These are phyloP conservation scores for Epiblema foenella DNA, from an alignment of 2,888 invertebrate genomes.

Conservation along the genomic window DNA sequence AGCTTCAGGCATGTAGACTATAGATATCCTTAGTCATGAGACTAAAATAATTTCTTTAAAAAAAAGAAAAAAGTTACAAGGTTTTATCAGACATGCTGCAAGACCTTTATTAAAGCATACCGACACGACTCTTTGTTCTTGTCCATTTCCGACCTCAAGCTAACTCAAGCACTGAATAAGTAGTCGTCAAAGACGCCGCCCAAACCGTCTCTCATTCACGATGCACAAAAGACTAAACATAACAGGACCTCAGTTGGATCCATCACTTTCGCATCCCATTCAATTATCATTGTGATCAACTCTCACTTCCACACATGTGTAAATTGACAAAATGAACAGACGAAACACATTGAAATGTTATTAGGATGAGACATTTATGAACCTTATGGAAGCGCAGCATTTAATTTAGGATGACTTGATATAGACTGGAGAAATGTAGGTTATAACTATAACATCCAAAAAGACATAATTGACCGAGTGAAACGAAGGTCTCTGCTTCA, in stretches of 20 bases:
- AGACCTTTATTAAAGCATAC: slow-evolving; percentile 62
- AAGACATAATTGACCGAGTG: neutral
- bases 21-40: too few relatives aligned
- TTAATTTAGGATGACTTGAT: neutral
- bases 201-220: slow-evolving; percentile 53
- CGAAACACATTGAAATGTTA: neutral
- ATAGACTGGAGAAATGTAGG: neutral
- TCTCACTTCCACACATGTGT: neutral
- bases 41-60: too few relatives aligned
- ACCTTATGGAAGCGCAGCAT: neutral
- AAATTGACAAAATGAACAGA: neutral
- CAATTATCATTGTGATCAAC: neutral
- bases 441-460: neutral
- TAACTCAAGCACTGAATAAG: slow-evolving; percentile 70
- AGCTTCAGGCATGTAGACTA: too few relatives aligned
- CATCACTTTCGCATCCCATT: neutral
- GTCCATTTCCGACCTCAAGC: slow-evolving; percentile 75
- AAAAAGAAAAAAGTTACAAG: neutral
- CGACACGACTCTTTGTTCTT: slow-evolving; percentile 67
- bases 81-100: slow-evolving; percentile 10
- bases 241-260: slow-evolving; percentile 9
- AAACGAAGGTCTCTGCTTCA: too few relatives aligned
- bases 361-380: neutral
- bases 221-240: slow-evolving; percentile 27
- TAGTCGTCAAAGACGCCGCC: slow-evolving; percentile 75